Base-by-base conservation (phyloP, 2,888 invertebrate genomes). In the Cacoxenus indagator region DNA sequence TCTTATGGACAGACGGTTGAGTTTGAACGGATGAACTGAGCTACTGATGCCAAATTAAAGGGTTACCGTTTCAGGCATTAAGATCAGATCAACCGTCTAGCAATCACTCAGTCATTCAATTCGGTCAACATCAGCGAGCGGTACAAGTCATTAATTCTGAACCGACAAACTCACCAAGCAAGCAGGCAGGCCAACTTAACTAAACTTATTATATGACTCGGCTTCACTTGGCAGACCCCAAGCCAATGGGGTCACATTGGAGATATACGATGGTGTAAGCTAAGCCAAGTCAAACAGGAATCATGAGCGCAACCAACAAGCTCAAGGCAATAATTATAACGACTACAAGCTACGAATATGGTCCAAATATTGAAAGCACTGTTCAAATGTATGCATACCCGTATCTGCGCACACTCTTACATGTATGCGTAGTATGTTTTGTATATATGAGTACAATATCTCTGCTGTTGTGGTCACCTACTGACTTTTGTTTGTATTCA, bases 21-120 rank as follows among this genome's bases (percentile, higher is more conserved):
- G 22, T 19, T 9, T 51, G 22, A 51, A 6, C 4, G 22, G 9
- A 19, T 19, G 19, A 51, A n/a, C 26, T 1, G 48, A 45, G 64
- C 64, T 55, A 27, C 67, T 17, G 59, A 14, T 59, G 46, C 19
- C 76, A 74, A 73, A 73, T 77, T 75, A 73, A 81, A 77, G 83
- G 82, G 84, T 83, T 83, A 81, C 82, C 82, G 78, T 84, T 82
- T 81, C 83, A 84, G 76, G 73, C 73, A 65, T 55, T 26, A 57
- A 57, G 24, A 43, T 17, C 46, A 26, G 24, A 55, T 31, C 29
- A 14, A 26, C 27, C 5, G 8, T 24, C 24, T 8, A 24, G 22
- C 22, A 51, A 24, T 54, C 26, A 1, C n/a, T 48, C 48, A 48
- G 55, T 14, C 5, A 31, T n/a, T 45, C 62, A 22, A 24, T 14